A percentile compares a stretch with the other conserved stretches of the same genome.
Conservation (phyloP, 2,797 vertebrate genomes). For the Scleropages formosus region DNA sequence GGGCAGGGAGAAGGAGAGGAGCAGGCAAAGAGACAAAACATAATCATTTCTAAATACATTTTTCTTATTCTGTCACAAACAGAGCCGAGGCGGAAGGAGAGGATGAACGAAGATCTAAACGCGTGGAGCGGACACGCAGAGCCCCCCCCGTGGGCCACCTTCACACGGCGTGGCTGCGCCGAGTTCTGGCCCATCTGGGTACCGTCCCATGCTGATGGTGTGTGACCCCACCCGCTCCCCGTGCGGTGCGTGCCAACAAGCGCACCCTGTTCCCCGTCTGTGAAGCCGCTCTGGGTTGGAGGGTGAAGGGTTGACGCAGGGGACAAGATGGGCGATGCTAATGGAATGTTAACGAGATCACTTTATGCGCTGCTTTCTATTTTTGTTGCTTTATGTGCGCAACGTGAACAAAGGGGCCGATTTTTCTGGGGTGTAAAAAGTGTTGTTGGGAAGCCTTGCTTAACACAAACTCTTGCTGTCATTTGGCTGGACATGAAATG, state of each 20-base stretch:
- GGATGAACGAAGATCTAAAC: too few species aligned
- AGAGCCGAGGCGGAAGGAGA: neutral
- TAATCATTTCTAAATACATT: neutral
- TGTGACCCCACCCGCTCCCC: neutral
- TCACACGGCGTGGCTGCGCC: neutral
- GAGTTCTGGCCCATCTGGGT: neutral
- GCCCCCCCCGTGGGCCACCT: too few species aligned
- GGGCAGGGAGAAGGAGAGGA: neutral
- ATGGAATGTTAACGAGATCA: slow-evolving; percentile 77
- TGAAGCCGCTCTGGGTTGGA: slow-evolving; percentile 46
- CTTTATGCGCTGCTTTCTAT: slow-evolving; percentile 62
- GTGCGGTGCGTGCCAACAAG: slow-evolving; percentile 40
- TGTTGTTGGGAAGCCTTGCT: slow-evolving; percentile 58
- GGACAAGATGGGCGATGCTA: slow-evolving; percentile 54
- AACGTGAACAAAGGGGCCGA: slow-evolving; percentile 56
- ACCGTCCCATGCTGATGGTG: slow-evolving; percentile 28
- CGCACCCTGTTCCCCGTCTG: slow-evolving; percentile 43
- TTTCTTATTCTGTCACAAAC: neutral
- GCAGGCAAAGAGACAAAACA: neutral
- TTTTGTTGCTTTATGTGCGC: slow-evolving; percentile 37
- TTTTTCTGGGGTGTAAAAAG: slow-evolving; percentile 56
- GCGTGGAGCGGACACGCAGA: too few species aligned
- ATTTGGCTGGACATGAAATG: slow-evolving; percentile 70
- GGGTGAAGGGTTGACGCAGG: slow-evolving; percentile 28
- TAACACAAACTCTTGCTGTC: slow-evolving; percentile 66